Evolutionary conservation across 2,797 vertebrate genomes (phyloP).

Genomic region (Babyrousa celebensis): DNA sequence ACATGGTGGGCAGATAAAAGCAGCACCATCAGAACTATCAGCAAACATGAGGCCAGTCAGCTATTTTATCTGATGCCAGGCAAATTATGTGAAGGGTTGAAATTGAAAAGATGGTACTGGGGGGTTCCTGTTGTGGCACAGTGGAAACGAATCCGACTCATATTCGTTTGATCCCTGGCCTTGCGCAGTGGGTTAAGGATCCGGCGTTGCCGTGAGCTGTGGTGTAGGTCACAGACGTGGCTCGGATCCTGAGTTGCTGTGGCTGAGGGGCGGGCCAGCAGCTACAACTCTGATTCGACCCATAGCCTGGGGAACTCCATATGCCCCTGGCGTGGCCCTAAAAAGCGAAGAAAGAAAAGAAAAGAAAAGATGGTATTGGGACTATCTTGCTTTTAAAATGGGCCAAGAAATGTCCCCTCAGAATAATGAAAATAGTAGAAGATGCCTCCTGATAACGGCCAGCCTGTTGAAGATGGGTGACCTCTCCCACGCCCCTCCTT

Average conservation of each 20-base stretch:
- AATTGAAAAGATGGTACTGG: background rate
- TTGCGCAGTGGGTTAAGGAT: no score
- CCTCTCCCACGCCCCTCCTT: no score
- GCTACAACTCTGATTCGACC: no score
- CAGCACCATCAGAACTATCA: background rate
- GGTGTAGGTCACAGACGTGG: no score
- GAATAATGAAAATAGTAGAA: conserved; percentile 18
- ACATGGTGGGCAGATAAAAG: background rate
- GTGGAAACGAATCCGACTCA: no score
- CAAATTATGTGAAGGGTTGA: conserved; percentile 3
- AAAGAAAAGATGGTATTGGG: conserved; percentile 3
- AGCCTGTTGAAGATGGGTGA: background rate
- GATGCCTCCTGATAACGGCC: background rate
- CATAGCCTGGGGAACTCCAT: no score
- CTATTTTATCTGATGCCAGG: background rate
- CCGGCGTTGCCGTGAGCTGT: no score
- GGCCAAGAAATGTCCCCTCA: background rate
- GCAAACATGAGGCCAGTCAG: background rate
- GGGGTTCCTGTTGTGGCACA: background rate
- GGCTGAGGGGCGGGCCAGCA: no score
- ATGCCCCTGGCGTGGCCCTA: no score
- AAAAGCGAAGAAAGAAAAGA: background rate
- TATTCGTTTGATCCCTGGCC: no score
- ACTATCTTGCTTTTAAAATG: conserved; percentile 32
- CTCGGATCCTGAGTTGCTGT: no score